Evolutionary conservation across 2,888 invertebrate genomes (phyloP).

Genomic region (Protonemura montana): DNA sequence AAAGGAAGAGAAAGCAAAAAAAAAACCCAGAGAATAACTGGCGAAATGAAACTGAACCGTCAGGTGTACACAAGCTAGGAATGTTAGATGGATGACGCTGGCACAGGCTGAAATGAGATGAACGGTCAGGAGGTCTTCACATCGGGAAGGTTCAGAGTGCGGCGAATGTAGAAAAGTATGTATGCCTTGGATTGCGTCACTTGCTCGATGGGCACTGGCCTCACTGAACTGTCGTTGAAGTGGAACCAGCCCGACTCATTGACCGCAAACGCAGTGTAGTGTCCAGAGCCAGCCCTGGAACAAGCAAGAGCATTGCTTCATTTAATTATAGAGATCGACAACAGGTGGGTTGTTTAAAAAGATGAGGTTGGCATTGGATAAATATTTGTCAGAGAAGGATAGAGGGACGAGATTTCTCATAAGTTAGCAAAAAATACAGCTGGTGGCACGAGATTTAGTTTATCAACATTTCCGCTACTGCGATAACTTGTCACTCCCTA

Average conservation of each 20-base stretch:
- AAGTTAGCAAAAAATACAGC: no score
- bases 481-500: no score
- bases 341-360: no score
- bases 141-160: conserved; percentile 64
- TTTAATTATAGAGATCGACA: no score
- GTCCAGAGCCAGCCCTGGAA: conserved; percentile 80
- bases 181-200: conserved; percentile 84
- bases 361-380: no score
- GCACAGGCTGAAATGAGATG: not conserved
- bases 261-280: conserved; percentile 84
- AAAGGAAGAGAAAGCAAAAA: not conserved
- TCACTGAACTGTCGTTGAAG: conserved; percentile 86
- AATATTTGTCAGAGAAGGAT: no score
- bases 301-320: not conserved
- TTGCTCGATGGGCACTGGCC: conserved; percentile 69
- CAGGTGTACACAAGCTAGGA: conserved; percentile 22
- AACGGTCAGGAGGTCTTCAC: conserved; percentile 25
- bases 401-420: no score
- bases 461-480: no score
- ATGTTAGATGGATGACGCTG: conserved; percentile 8
- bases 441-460: no score
- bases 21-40: not conserved
- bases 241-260: conserved; percentile 82
- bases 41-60: not conserved
- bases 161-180: conserved; percentile 82